These are phyloP conservation scores for Strix occidentalis DNA, from an alignment of 2,797 vertebrate species.

Conservation along the genomic window DNA sequence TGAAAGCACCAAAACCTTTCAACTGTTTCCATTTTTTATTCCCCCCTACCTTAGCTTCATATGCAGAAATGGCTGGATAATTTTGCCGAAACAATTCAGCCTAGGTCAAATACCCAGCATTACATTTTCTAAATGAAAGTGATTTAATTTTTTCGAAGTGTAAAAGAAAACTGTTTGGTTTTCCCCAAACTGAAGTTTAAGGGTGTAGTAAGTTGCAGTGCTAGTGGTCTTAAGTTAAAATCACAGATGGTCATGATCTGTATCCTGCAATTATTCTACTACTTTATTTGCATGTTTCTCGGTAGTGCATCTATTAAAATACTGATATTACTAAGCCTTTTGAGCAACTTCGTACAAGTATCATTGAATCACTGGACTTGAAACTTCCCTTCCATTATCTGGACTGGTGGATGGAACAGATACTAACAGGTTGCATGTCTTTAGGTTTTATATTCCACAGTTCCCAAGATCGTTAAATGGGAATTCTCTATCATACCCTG, in stretches of 20 bases:
- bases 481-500: neutral
- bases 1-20: neutral
- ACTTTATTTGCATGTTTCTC: neutral
- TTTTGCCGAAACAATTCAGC: neutral
- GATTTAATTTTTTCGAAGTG: neutral
- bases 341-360: neutral
- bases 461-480: neutral
- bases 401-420: neutral
- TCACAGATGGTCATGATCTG: neutral
- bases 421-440: neutral
- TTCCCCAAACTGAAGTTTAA: neutral
- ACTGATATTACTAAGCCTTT: neutral
- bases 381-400: neutral
- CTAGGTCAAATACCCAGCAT: neutral
- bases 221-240: neutral
- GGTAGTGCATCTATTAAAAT: neutral
- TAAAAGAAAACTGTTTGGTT: neutral
- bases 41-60: neutral
- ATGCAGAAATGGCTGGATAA: neutral
- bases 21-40: neutral
- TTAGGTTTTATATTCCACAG: neutral
- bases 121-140: neutral
- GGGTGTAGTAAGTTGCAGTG: neutral
- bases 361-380: neutral
- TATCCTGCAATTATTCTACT: neutral